Evolutionary conservation across 2,888 invertebrate genomes (phyloP).

Genomic region (Trilocha varians): DNA sequence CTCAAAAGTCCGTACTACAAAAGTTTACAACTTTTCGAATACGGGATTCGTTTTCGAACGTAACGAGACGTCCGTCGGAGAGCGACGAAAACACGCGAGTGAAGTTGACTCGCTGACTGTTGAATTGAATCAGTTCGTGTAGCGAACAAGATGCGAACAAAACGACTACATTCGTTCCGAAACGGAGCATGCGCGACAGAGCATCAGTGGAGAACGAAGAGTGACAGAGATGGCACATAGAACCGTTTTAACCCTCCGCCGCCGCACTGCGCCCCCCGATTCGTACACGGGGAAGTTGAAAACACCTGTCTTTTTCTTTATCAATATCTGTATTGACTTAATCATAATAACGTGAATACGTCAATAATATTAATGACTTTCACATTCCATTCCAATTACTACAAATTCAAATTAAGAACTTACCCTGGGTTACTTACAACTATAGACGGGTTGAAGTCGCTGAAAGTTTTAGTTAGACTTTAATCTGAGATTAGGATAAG

Average conservation of each 20-base stretch:
- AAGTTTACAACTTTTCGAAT: slow-evolving; percentile 66
- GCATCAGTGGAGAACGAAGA: slow-evolving; percentile 17
- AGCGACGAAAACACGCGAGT: slow-evolving; percentile 52
- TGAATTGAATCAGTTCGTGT: not conserved
- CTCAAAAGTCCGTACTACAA: slow-evolving; percentile 28
- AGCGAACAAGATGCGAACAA: slow-evolving; percentile 28
- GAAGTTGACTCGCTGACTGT: slow-evolving; percentile 2
- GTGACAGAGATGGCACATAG: slow-evolving; percentile 25
- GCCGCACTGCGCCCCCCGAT: slow-evolving; percentile 20
- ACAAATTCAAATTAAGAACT: no score
- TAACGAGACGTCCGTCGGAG: slow-evolving; percentile 30
- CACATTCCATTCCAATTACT: no score
- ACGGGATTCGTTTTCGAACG: slow-evolving; percentile 33
- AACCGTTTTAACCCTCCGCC: slow-evolving; percentile 40
- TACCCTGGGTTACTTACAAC: no score
- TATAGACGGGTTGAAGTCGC: no score
- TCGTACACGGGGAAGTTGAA: slow-evolving; percentile 25
- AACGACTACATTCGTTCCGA: slow-evolving; percentile 27
- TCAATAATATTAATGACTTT: no score
- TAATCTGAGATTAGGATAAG: no score
- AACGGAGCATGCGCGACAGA: slow-evolving; percentile 43
- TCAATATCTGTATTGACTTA: no score
- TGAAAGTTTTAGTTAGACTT: no score
- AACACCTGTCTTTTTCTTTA: slow-evolving; percentile 45
- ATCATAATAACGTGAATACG: no score